Percentiles rank a stretch among this genome's conserved stretches.
Conservation (phyloP, 2,888 invertebrate species). For the Harpalus rufipes region DNA sequence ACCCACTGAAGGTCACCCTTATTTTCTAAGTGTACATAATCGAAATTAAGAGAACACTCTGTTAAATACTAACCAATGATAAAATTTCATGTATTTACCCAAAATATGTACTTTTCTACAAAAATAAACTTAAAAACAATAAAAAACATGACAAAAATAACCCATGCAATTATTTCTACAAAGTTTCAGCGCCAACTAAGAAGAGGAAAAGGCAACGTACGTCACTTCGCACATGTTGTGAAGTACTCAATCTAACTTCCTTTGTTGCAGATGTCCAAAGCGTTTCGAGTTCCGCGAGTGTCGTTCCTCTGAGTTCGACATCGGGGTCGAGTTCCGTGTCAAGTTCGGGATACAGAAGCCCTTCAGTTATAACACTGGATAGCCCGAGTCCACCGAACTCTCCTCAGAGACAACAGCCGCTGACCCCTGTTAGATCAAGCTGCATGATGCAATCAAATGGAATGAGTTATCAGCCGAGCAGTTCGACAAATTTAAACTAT, state of each 20-base stretch:
- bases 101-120: slow-evolving; percentile 54
- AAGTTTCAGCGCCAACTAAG: slow-evolving; percentile 40
- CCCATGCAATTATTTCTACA: slow-evolving; percentile 2
- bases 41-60: background rate
- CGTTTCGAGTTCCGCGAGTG: slow-evolving; percentile 77
- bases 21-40: slow-evolving; percentile 24
- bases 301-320: slow-evolving; percentile 74
- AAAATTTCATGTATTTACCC: slow-evolving; percentile 22
- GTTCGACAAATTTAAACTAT: slow-evolving; percentile 25
- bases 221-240: slow-evolving; percentile 23
- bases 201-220: slow-evolving; percentile 63
- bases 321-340: slow-evolving; percentile 79
- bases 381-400: slow-evolving; percentile 81
- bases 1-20: too few species aligned
- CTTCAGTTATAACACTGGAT: slow-evolving; percentile 82
- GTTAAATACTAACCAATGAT: background rate
- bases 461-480: slow-evolving; percentile 32
- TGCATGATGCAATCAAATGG: slow-evolving; percentile 61
- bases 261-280: slow-evolving; percentile 75
- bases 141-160: slow-evolving; percentile 23
- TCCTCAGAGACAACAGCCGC: slow-evolving; percentile 69
- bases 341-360: slow-evolving; percentile 83
- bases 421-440: slow-evolving; percentile 20
- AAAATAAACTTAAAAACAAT: slow-evolving; percentile 31
- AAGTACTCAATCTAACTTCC: slow-evolving; percentile 48